A percentile compares a stretch with the other conserved stretches of the same genome.
Conservation (phyloP, 92 coral and sea anemone species). For the Chrysogorgia sp. region DNA sequence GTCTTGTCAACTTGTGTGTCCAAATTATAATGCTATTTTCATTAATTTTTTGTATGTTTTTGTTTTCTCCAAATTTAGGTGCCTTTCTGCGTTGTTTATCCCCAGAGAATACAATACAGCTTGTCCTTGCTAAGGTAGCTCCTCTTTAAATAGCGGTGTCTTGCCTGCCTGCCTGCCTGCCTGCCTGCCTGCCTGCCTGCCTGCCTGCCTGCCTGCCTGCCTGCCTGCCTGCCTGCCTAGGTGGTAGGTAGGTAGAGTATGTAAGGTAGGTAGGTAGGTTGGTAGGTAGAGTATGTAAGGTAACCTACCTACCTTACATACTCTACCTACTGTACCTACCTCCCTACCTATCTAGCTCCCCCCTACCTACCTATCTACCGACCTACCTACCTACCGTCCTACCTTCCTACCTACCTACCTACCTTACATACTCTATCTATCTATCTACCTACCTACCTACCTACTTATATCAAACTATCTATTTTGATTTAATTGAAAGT, state of each 20-base stretch:
- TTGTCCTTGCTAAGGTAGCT: constrained; percentile 83
- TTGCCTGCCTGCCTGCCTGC: neutral
- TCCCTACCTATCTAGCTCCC: neutral
- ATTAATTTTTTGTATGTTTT: neutral
- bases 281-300: too few species aligned
- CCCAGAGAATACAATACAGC: constrained; percentile 77
- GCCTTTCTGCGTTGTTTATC: constrained; percentile 86
- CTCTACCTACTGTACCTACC: too few species aligned
- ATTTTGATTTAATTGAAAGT: neutral
- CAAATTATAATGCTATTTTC: neutral
- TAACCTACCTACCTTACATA: too few species aligned
- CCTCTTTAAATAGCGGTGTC: too few species aligned
- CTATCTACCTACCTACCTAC: neutral
- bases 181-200: neutral
- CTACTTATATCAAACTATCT: constrained; percentile 1
- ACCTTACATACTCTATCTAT: too few species aligned
- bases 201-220: neutral
- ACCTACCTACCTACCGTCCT: neutral
- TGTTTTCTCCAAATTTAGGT: constrained; percentile 53
- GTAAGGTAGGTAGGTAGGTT: neutral
- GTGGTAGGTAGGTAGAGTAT: too few species aligned
- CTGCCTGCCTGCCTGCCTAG: neutral
- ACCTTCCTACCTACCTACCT: neutral
- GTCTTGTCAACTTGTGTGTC: too few species aligned
- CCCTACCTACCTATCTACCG: neutral